Conservation (phyloP, 1,140 invertebrate genomes). For the Theocolax elegans region DNA sequence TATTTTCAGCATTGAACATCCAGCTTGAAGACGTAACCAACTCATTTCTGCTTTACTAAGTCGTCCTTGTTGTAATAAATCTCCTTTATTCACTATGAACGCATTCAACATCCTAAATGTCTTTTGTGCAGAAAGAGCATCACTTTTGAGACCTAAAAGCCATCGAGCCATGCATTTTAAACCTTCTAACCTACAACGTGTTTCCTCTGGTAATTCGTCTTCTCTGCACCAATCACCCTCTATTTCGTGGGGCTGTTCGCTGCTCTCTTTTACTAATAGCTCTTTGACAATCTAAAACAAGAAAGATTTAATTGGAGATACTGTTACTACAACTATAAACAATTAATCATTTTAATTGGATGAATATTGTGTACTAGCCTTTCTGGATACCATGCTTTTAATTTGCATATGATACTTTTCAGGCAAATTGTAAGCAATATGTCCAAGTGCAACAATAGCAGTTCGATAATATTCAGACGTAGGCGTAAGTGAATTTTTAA, state of each 20-base stretch:
- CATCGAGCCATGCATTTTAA: constrained; percentile 96
- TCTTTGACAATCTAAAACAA: constrained; percentile 88
- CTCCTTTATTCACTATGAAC: constrained; percentile 89
- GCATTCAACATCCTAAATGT: constrained; percentile 93
- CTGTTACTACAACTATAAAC: too few species aligned
- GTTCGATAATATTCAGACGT: constrained; percentile 89
- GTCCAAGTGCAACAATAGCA: constrained; percentile 92
- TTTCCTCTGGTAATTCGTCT: constrained; percentile 89
- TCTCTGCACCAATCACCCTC: constrained; percentile 88
- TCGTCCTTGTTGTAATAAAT: constrained; percentile 81
- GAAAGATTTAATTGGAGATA: too few species aligned
- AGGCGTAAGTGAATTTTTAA: constrained; percentile 81
- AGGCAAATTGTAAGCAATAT: constrained; percentile 92
- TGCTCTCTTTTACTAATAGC: constrained; percentile 86
- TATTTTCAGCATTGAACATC: constrained; percentile 95
- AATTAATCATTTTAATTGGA: too few species aligned
- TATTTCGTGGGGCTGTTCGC: constrained; percentile 63
- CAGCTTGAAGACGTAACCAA: constrained; percentile 89
- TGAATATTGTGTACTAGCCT: too few species aligned
- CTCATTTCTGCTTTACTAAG: constrained; percentile 88
- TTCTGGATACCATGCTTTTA: constrained; percentile 93
- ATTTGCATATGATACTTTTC: constrained; percentile 89
- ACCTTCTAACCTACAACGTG: constrained; percentile 92
- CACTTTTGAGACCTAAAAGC: constrained; percentile 90
- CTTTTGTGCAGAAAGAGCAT: constrained; percentile 90